Evolutionary conservation across 2,888 invertebrate genomes (phyloP), one percentile per base, ranked within the genome.

Genomic region (Eupithecia insigniata): DNA sequence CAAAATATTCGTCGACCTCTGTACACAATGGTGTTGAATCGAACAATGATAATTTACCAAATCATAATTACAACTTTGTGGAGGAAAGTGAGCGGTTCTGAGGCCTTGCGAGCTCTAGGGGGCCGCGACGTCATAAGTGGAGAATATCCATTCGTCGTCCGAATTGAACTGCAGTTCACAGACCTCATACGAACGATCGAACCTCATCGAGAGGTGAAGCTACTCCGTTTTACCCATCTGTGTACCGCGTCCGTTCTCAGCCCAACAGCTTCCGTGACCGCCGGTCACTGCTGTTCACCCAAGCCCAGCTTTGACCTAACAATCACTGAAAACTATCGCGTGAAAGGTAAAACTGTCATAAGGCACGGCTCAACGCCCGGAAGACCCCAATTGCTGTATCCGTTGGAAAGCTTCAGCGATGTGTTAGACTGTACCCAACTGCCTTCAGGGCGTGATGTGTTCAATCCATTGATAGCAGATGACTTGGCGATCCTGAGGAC

Each of bases 401-500:
- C 12, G 32, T 32, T 61, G 1, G 61, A 61, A 30, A 32, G 26
- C 16, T 32, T 61, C 32, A 61, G 61, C n/a, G 61, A 30, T n/a
- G 61, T 61, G 7, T n/a, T 61, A 61, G 10, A 61, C 14, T 61
- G 61, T n/a, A 18, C 16, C 8, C 18, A 2, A 10, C n/a, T 61
- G 7, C 61, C 61, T 18, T 61, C 61, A 2, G 18, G 18, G 61
- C 61, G 61, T 16, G 16, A 18, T 61, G 30, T 32, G 18, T n/a
- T 18, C 18, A 7, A 61, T 61, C 28, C 61, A 28, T 28, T 28
- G 28, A 61, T 61, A 28, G 5, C 61, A 18, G 61, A 61, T 28
- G 61, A 61, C 61, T 32, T 61, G 32, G 61, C 61, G 7, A 32
- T 61, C 2, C 16, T 61, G 32, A 61, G n/a, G 10, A 61, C 61